These are phyloP conservation scores for Trichonephila clavipes DNA, from an alignment of 1,140 invertebrate species.

Conservation along the genomic window DNA sequence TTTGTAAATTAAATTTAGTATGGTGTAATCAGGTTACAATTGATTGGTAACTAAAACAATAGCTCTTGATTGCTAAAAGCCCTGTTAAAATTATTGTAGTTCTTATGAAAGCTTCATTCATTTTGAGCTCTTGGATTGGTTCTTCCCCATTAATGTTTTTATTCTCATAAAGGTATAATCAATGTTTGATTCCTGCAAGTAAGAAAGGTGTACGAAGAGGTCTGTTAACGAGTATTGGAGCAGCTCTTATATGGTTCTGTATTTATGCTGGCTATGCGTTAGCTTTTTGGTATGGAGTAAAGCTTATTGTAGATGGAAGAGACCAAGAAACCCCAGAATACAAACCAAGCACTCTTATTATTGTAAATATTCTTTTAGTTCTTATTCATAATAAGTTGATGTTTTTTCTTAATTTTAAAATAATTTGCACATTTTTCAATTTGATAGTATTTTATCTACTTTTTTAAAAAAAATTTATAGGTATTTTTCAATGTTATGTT, in stretches of 20 bases:
- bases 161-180: constrained; percentile 82
- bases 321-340: constrained; percentile 67
- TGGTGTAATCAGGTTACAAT: too few relatives aligned
- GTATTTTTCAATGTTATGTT: constrained; percentile 92
- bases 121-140: neutral
- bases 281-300: constrained; percentile 92
- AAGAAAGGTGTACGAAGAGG: constrained; percentile 87
- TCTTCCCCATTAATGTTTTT: neutral
- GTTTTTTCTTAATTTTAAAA: neutral
- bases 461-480: constrained; percentile 79
- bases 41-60: too few relatives aligned
- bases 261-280: constrained; percentile 89
- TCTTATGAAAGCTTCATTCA: too few relatives aligned
- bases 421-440: neutral
- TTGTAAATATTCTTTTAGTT: constrained; percentile 55
- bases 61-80: too few relatives aligned
- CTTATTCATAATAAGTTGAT: neutral
- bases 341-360: constrained; percentile 71
- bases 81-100: too few relatives aligned
- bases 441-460: neutral
- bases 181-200: constrained; percentile 84
- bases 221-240: constrained; percentile 85
- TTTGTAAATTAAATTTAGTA: too few relatives aligned
- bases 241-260: constrained; percentile 86
- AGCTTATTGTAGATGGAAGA: constrained; percentile 81